These are phyloP conservation scores for Deroptyus accipitrinus DNA, from an alignment of 2,113 vertebrate genomes.

Conservation along the genomic window DNA sequence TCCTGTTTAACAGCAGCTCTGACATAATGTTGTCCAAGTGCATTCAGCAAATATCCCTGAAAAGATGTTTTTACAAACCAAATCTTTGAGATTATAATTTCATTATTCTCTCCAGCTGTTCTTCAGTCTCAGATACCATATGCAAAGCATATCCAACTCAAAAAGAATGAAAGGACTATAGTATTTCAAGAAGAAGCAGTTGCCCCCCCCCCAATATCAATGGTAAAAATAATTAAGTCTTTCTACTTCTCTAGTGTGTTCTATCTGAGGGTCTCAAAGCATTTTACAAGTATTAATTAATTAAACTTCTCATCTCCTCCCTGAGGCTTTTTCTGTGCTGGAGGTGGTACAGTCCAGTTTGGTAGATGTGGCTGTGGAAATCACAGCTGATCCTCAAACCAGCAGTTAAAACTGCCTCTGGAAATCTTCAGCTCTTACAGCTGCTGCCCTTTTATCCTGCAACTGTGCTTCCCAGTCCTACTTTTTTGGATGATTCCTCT, in stretches of 20 bases:
- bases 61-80: background rate
- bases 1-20: background rate
- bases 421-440: constrained; percentile 1
- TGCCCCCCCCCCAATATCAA: background rate
- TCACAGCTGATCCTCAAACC: constrained; percentile 27
- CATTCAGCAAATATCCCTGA: background rate
- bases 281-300: constrained; percentile 58
- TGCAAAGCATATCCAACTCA: background rate
- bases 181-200: background rate
- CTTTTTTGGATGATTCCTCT: background rate
- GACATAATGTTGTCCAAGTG: background rate
- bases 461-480: background rate
- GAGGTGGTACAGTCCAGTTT: constrained; percentile 59
- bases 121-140: background rate
- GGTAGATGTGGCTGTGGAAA: constrained; percentile 14
- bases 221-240: constrained; percentile 60
- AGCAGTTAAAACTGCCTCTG: background rate
- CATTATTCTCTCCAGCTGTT: background rate
- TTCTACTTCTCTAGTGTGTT: constrained; percentile 45
- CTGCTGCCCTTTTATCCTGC: background rate
- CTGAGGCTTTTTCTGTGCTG: constrained; percentile 34
- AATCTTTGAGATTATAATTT: background rate
- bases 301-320: constrained; percentile 42
- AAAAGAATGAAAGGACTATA: background rate
- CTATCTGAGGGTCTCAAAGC: constrained; percentile 57